Evolutionary conservation across 2,888 invertebrate genomes (phyloP), one percentile per base, ranked within the genome.

Genomic region (Lapara coniferarum): DNA sequence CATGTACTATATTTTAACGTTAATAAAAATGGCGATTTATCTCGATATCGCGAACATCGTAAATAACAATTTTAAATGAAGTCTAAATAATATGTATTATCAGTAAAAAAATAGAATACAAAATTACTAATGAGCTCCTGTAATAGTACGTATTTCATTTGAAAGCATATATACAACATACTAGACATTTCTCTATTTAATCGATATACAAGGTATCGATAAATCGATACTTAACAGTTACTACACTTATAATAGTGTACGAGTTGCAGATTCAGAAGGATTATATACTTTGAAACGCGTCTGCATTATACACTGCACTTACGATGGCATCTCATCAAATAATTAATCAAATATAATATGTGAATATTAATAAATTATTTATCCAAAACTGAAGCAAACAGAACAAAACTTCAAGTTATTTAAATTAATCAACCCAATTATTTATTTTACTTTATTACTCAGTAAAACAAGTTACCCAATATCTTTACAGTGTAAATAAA

Each of bases 1-100:
- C 55, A 10, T 55, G 55, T 55, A 55, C 55, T 55, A 19, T 55
- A 55, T 55, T 55, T 55, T 55, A 19, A 37, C 4, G 55, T 55
- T 16, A 10, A 55, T 1, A 55, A 25, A 25, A 25, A 25, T 25
- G 25, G n/a, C n/a, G 52, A 14, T 52, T 52, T 19, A 10, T 55
- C 10, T 55, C 19, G 19, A 55, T 55, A 55, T 55, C 12, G 16
- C 10, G 10, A 16, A 55, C 16, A 55, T 55, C 53, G 16, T 53
- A 53, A 16, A 16, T 19, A 19, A 10, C 2, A 19, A 19, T 10
- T 55, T 19, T 19, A 46, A 4, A 46, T 46, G 51, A 10, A 51
- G 37, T 1, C 37, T 37, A 8, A 37, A 37, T 37, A 8, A 37
- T 37, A 37, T 37, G 37, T 2, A 37, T 37, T 37, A 37, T 3